These are phyloP conservation scores for Yoshiicerus persimilis DNA, from an alignment of 1,140 invertebrate species.

Conservation along the genomic window DNA sequence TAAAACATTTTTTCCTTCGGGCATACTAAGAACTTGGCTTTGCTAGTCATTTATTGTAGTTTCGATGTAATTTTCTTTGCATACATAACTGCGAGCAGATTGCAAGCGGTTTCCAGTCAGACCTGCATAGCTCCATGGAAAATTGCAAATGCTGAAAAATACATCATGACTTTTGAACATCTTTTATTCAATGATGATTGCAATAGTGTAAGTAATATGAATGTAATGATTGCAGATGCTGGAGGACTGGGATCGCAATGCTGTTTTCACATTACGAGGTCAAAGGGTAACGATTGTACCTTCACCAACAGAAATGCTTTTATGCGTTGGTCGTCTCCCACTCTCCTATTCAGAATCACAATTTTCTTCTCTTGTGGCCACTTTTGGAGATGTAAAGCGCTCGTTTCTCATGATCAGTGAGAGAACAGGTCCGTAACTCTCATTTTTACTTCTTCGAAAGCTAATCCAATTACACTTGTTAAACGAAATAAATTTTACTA, in stretches of 20 bases:
- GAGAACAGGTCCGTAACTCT: slow-evolving; percentile 55
- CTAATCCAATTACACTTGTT: no score
- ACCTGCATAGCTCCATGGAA: no score
- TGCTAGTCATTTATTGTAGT: no score
- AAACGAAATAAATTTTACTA: no score
- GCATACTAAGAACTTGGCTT: no score
- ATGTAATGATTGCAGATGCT: slow-evolving; percentile 47
- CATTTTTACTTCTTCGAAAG: no score
- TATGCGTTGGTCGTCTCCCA: slow-evolving; percentile 62
- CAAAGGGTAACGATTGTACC: slow-evolving; percentile 56
- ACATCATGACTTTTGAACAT: background rate
- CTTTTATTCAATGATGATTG: background rate
- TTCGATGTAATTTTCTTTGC: background rate
- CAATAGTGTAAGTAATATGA: background rate
- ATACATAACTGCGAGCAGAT: background rate
- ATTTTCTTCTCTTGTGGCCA: slow-evolving; percentile 57
- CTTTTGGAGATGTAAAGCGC: slow-evolving; percentile 58
- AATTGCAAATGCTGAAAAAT: background rate
- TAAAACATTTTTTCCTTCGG: background rate
- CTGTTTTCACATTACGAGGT: slow-evolving; percentile 54
- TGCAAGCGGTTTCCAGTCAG: no score
- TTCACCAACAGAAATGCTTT: slow-evolving; percentile 59
- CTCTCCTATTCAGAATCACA: slow-evolving; percentile 57
- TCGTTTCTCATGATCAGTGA: slow-evolving; percentile 62
- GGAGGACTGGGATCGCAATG: slow-evolving; percentile 54